Evolutionary conservation across 2,113 vertebrate species (phyloP), one percentile per base, ranked within the genome.

Genomic region (Myotis yumanensis): DNA sequence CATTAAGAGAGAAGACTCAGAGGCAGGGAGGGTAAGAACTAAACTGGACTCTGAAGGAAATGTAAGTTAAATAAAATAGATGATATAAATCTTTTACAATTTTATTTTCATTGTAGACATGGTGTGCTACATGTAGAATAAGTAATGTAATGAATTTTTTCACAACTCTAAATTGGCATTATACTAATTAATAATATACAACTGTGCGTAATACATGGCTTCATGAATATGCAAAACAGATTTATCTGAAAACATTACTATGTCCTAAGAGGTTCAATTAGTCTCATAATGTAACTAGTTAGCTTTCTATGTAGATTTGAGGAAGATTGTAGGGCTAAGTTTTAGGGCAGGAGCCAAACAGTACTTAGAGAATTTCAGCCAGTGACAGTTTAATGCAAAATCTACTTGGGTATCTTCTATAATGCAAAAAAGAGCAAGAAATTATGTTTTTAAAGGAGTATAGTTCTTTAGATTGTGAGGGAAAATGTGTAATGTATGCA

Each of bases 301-400:
- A 95, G 12, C 12, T 96, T 96, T 93, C 11, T 88, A 71, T 94
- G 48, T 82, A 87, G 37, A 12, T 16, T 46, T 75, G 57, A 66
- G 95, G 85, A 97, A 93, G 62, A 4, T 83, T 97, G 97, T 59
- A 9, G 22, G 73, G n/a, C 64, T 96, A 95, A 79, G 71, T 96
- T 94, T 95, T 93, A 59, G 22, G 51, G 81, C 84, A 97, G 79
- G 25, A 95, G 51, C 90, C 80, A 48, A 0, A 87, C 6, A 11
- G 30, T 28, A 62, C 68, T 86, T 71, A 25, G 32, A 93, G 23
- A 79, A 40, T 83, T 93, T 81, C 86, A 97, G 15, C 12, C 40
- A n/a, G 28, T 7, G 0, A 68, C 89, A 64, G 25, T 92, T 71
- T 97, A 43, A 82, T 82, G 28, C 20, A 86, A 93, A 93, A 91